Conservation (phyloP, 2,888 invertebrate genomes). For the Drosophila fulvimacula region DNA sequence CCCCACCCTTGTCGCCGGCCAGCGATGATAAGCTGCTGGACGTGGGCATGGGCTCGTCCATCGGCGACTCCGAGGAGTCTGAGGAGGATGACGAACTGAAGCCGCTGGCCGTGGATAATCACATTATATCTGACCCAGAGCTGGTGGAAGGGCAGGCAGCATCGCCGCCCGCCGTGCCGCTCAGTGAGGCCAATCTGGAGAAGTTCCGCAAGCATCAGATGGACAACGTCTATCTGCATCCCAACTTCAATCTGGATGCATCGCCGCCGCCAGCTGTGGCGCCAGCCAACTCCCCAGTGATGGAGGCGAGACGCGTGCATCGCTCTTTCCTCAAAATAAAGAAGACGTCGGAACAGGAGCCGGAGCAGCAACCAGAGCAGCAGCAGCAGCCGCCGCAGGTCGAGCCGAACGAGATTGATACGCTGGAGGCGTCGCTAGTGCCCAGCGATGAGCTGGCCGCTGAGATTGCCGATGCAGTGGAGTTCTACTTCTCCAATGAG, state of each 20-base stretch:
- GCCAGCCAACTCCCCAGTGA: constrained; percentile 67
- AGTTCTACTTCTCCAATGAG: constrained; percentile 97
- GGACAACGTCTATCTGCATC: constrained; percentile 82
- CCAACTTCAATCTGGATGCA: constrained; percentile 74
- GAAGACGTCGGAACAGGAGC: constrained; percentile 57
- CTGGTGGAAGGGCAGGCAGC: constrained; percentile 38
- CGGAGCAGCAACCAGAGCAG: constrained; percentile 9
- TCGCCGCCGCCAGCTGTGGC: constrained; percentile 77
- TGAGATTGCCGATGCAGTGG: constrained; percentile 94
- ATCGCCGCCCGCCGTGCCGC: constrained; percentile 59
- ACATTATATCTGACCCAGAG: constrained; percentile 80
- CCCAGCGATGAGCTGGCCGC: constrained; percentile 92
- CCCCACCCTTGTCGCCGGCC: constrained; percentile 57
- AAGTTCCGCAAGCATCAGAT: constrained; percentile 81
- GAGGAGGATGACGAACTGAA: constrained; percentile 85
- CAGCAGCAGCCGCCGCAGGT: constrained; percentile 23
- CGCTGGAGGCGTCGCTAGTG: constrained; percentile 82
- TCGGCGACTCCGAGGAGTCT: constrained; percentile 82
- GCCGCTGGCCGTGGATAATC: constrained; percentile 84
- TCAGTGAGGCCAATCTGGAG: constrained; percentile 82
- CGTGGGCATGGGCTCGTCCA: constrained; percentile 81
- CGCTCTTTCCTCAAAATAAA: constrained; percentile 79
- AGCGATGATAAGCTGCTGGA: constrained; percentile 77
- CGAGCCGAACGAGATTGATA: constrained; percentile 81
- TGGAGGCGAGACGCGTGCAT: constrained; percentile 72